These are phyloP conservation scores for Ectemnius continuus DNA, from an alignment of 2,888 invertebrate species.

Conservation along the genomic window DNA sequence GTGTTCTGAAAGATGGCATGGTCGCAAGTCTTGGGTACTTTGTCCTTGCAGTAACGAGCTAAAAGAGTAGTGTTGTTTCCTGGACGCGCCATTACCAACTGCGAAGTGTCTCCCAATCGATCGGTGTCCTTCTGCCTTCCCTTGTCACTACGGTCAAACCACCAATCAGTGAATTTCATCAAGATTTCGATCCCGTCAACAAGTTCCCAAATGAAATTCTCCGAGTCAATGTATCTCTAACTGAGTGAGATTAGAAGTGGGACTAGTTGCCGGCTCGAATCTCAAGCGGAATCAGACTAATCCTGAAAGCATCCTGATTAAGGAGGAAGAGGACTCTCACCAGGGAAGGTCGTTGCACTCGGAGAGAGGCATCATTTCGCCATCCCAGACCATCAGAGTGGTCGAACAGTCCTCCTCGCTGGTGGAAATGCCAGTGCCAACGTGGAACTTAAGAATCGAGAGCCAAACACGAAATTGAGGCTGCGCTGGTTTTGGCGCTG, in stretches of 20 bases:
- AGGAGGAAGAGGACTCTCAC: slow-evolving; percentile 78
- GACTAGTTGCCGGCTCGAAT: too few relatives aligned
- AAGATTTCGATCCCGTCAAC: too few relatives aligned
- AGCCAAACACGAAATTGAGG: slow-evolving; percentile 91
- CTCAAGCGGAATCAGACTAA: too few relatives aligned
- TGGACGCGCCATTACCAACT: slow-evolving; percentile 73
- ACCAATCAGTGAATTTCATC: too few relatives aligned
- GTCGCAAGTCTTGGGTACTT: slow-evolving; percentile 90
- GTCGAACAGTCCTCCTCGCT: slow-evolving; percentile 88
- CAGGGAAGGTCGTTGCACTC: slow-evolving; percentile 91
- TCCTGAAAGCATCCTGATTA: background rate
- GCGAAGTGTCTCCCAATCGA: slow-evolving; percentile 57
- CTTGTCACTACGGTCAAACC: slow-evolving; percentile 71
- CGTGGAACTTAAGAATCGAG: slow-evolving; percentile 91
- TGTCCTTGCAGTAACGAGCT: slow-evolving; percentile 90
- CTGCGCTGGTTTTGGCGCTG: slow-evolving; percentile 80
- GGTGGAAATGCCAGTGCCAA: slow-evolving; percentile 84
- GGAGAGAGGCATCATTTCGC: slow-evolving; percentile 83
- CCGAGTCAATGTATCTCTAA: background rate
- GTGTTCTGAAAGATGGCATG: slow-evolving; percentile 85
- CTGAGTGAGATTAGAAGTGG: too few relatives aligned
- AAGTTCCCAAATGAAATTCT: too few relatives aligned
- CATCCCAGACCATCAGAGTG: slow-evolving; percentile 92
- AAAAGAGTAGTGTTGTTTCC: slow-evolving; percentile 87
- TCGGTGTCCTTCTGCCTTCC: slow-evolving; percentile 71